Base-by-base conservation (phyloP, 2,113 vertebrate genomes). In the Oostethus manadensis region DNA sequence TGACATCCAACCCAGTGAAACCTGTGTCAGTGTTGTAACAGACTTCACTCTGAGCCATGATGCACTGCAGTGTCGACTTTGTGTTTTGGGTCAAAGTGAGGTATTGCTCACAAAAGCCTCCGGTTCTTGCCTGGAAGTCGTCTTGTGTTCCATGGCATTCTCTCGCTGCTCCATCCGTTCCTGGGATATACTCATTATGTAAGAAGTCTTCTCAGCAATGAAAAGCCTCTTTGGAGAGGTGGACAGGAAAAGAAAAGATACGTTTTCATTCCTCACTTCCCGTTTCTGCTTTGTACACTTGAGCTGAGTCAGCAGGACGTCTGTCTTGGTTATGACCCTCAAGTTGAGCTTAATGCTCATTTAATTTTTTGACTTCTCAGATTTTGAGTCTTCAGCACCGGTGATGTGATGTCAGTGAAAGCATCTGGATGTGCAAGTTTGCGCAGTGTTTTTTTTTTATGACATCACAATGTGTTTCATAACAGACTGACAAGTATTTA, bases 401-500 rank as follows among this genome's bases (percentile, higher is more conserved):
- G 7, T 7, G 7, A 33, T 33, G 29, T 8, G 3, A 8, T 18
- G 21, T 1, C 62, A 54, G 21, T 56, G 21, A 42, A 10, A 9
- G 29, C 6, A 26, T 53, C 40, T n/a, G 29, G 29, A 33, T 4
- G 1, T 33, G 5, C 5, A 6, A 7, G n/a, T 6, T 29, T 49
- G 38, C 21, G 20, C 47, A 23, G 45, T n/a, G 33, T 58, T 64
- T 58, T 51, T 62, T n/a, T 57, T 48, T 59, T 18, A 44, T 38
- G 33, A 60, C 62, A 70, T 65, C 13, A 58, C 51, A 64, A 9
- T 4, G 60, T 16, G 54, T 81, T 83, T 74, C 58, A 66, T 74
- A 83, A 79, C 70, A 56, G 49, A 57, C 72, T 69, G 80, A 83
- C 70, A 77, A 47, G 55, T 83, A 78, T 85, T 83, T 85, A 76